These are phyloP conservation scores for Pygocentrus nattereri DNA, from an alignment of 2,797 vertebrate genomes.

Conservation along the genomic window DNA sequence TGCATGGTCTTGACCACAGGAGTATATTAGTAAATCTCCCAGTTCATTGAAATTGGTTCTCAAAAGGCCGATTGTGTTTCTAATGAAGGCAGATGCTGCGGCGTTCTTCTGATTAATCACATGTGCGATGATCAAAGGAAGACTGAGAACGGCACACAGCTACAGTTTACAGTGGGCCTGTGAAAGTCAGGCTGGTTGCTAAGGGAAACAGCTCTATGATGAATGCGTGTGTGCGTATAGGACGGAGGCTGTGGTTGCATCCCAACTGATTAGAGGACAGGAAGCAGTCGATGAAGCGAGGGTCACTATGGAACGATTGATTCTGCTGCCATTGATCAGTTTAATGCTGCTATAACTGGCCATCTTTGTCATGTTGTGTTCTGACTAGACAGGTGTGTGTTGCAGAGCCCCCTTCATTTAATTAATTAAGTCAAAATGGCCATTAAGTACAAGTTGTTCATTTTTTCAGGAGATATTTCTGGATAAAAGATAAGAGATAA, in stretches of 20 bases:
- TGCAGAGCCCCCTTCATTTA: no score
- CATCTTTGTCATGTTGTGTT: neutral
- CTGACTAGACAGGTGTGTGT: neutral
- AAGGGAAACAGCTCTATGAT: neutral
- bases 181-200: neutral
- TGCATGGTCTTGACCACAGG: no score
- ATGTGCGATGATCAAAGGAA: neutral
- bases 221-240: conserved; percentile 27
- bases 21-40: no score
- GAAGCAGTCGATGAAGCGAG: conserved; percentile 54
- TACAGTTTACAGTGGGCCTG: neutral
- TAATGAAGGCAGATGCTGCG: neutral
- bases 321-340: conserved; percentile 53
- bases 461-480: no score
- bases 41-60: no score
- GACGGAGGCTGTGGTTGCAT: conserved; percentile 16
- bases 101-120: neutral
- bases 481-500: no score
- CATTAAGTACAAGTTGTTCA: no score
- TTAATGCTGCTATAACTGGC: neutral
- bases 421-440: no score
- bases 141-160: neutral
- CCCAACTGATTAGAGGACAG: conserved; percentile 48
- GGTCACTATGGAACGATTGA: conserved; percentile 43
- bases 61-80: neutral